These are phyloP conservation scores for Falco berigora DNA, from an alignment of 2,797 vertebrate species.

Conservation along the genomic window DNA sequence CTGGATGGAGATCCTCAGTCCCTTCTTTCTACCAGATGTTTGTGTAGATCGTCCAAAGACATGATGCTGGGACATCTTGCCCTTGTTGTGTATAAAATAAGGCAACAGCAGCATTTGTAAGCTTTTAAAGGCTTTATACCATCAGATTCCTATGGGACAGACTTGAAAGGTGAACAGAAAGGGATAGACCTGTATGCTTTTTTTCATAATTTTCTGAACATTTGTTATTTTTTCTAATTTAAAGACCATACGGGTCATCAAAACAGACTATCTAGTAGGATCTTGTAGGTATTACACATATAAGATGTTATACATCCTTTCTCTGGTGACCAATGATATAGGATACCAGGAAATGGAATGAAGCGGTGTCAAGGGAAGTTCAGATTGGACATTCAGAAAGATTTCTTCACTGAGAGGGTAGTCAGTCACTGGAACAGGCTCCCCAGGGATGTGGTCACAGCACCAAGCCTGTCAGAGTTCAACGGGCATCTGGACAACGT, in stretches of 20 bases:
- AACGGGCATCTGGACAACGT: neutral
- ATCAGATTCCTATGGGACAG: neutral
- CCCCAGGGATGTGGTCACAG: fast-evolving
- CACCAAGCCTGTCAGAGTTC: neutral
- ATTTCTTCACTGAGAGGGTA: neutral
- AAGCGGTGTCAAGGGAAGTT: neutral
- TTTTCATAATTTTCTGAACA: neutral
- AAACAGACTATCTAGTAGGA: neutral
- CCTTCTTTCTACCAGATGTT: neutral
- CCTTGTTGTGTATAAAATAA: neutral
- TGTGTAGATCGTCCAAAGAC: neutral
- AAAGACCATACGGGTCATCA: neutral
- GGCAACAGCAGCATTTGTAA: neutral
- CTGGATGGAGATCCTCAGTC: neutral
- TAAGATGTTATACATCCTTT: neutral
- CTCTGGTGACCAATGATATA: neutral
- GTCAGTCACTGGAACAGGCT: neutral
- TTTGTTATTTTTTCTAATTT: neutral
- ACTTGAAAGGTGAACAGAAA: neutral
- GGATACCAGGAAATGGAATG: neutral
- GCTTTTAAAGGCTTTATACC: neutral
- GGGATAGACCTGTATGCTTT: neutral
- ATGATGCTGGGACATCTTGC: neutral
- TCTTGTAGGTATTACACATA: neutral
- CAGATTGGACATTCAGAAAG: neutral